These are phyloP conservation scores for Pseudorasbora parva DNA, from an alignment of 2,113 vertebrate genomes.

Conservation along the genomic window DNA sequence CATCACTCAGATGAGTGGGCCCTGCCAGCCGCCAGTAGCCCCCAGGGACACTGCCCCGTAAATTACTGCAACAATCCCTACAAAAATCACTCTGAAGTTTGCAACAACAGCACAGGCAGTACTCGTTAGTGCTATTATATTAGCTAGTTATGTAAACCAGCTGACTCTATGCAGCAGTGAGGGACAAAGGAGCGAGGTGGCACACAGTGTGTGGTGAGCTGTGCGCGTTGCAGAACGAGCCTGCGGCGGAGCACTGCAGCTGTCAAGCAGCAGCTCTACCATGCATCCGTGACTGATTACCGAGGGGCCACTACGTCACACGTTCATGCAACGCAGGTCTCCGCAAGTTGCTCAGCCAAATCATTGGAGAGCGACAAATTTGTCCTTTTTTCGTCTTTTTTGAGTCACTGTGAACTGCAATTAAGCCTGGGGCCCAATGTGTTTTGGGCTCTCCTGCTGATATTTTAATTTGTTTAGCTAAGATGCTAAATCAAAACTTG, in stretches of 20 bases:
- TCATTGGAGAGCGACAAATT: not conserved
- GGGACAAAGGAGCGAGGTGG: constrained; percentile 9
- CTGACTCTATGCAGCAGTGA: constrained; percentile 6
- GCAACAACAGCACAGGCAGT: not conserved
- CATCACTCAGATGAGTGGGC: constrained; percentile 56
- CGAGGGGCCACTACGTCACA: constrained; percentile 17
- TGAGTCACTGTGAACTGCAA: not conserved
- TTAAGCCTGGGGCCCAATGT: constrained; percentile 20
- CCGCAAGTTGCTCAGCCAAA: not conserved
- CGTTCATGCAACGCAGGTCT: not conserved
- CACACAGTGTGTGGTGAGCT: constrained; percentile 24
- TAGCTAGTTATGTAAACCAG: constrained; percentile 21
- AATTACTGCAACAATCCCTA: constrained; percentile 24
- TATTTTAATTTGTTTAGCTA: constrained; percentile 52
- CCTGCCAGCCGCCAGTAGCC: constrained; percentile 31
- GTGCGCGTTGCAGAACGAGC: constrained; percentile 37
- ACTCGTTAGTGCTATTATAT: constrained; percentile 19
- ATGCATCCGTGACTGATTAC: constrained; percentile 38
- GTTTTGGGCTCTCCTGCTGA: constrained; percentile 39
- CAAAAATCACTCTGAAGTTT: constrained; percentile 7
- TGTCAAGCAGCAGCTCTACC: constrained; percentile 47
- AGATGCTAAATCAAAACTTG: constrained; percentile 46
- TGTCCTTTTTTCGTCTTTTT: constrained; percentile 14
- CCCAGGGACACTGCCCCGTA: constrained; percentile 37
- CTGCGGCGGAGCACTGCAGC: constrained; percentile 39